Evolutionary conservation across 2,113 vertebrate genomes (phyloP).

Genomic region (Blennius ocellaris): DNA sequence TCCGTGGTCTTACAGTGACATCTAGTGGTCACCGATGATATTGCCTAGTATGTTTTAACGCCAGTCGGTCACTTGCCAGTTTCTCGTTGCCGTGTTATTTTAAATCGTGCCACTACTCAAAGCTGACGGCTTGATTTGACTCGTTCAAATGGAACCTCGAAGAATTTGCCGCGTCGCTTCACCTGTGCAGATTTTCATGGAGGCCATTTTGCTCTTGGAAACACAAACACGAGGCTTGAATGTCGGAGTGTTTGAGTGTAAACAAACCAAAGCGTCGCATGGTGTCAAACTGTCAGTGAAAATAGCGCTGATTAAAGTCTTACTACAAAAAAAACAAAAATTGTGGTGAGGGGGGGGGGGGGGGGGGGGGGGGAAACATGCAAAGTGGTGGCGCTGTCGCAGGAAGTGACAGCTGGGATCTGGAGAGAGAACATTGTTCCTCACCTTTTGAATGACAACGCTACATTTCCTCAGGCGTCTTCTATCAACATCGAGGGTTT

Average conservation of each 20-base stretch:
- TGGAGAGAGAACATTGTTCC: conserved; percentile 31
- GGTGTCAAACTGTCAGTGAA: conserved; percentile 74
- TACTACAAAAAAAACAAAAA: conserved; percentile 39
- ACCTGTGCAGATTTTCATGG: conserved; percentile 67
- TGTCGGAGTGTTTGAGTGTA: conserved; percentile 38
- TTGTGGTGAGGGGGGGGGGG: conserved; percentile 10
- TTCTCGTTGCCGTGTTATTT: too few relatives aligned
- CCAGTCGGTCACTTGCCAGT: too few relatives aligned
- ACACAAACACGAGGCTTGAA: conserved; percentile 54
- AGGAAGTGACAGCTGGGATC: conserved; percentile 56
- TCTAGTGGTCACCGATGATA: too few relatives aligned
- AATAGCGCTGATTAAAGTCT: conserved; percentile 52
- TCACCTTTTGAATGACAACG: conserved; percentile 31
- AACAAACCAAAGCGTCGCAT: conserved; percentile 50
- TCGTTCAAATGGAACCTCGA: conserved; percentile 45
- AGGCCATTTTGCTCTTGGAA: conserved; percentile 50
- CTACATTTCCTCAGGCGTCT: conserved; percentile 23
- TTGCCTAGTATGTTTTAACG: too few relatives aligned
- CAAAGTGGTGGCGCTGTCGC: conserved; percentile 49
- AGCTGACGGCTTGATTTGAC: neutral
- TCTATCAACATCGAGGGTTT: conserved; percentile 36
- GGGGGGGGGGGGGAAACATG: conserved; percentile 28
- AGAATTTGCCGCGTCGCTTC: conserved; percentile 74
- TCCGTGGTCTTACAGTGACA: too few relatives aligned
- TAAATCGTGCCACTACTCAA: too few relatives aligned